Base-by-base conservation (phyloP, 2,113 vertebrate genomes). In the Nycticryphes semicollaris region DNA sequence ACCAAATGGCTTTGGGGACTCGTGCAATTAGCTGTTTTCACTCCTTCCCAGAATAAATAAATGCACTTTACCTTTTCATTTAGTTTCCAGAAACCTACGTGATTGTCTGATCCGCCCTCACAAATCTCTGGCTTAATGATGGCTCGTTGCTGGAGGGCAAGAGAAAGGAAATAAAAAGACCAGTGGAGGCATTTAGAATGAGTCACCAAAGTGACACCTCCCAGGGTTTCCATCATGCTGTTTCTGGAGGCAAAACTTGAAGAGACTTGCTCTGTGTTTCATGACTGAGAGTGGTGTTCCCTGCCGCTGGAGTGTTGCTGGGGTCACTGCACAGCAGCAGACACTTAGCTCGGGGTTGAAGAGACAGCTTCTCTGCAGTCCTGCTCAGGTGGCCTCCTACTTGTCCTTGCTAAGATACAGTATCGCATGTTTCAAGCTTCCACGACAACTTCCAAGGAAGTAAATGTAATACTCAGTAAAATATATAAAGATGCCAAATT, bases 131-230 rank as follows among this genome's bases (percentile, higher is more conserved):
- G 41, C 54, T 91, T 94, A 97, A 97, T 95, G 78, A 90, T n/a
- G 41, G 63, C 72, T 94, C 8, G 4, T 80, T 93, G 94, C 76
- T 90, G 84, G 60, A 93, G 69, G 93, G 87, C 24, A 62, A 33
- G 74, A 81, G 82, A 87, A 90, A 93, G 83, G 78, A 92, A 96
- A 96, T 72, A 96, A 95, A 95, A 96, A 97, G 95, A 90, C 51
- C 79, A 94, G 78, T 4, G 11, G 82, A 85, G 88, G 91, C 69
- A 89, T 93, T 89, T 62, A 76, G 60, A 86, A 69, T 83, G 89
- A 93, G 88, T 94, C 87, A 95, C 87, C 70, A 10, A 83, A 88
- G 50, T 84, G 82, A 88, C 6, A 7, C 57, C 80, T 93, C 86
- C 70, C 50, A 50, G 78, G 76, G 78, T 76, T 93, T 76, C 48